Evolutionary conservation across 1,140 invertebrate species (phyloP).

Genomic region (Caenorhabditis remanei): DNA sequence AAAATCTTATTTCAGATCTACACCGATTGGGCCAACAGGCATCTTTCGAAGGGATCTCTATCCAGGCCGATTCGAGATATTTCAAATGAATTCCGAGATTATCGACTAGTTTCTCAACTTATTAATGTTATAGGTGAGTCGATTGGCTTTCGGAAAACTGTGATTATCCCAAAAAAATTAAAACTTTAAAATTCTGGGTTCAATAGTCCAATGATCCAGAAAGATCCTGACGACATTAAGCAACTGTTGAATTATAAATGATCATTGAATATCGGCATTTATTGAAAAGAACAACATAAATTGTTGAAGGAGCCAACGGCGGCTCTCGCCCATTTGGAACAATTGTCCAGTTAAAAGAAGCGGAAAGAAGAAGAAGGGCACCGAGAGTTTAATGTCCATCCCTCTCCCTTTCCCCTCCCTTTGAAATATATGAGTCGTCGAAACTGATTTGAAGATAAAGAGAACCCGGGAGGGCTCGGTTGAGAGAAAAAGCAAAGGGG

Average conservation of each 20-base stretch:
- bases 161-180: background rate
- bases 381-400: conserved; percentile 45
- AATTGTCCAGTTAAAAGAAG: conserved; percentile 39
- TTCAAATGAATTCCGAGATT: conserved; percentile 38
- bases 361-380: conserved; percentile 11
- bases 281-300: conserved; percentile 41
- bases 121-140: conserved; percentile 44
- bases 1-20: conserved; percentile 15
- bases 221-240: background rate
- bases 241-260: conserved; percentile 44
- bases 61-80: conserved; percentile 33
- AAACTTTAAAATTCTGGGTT: no score
- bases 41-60: conserved; percentile 24
- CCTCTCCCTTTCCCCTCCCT: no score
- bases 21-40: conserved; percentile 46
- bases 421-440: conserved; percentile 53
- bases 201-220: no score
- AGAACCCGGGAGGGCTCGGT: conserved; percentile 38
- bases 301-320: background rate
- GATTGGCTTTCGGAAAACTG: background rate
- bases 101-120: conserved; percentile 42
- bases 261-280: conserved; percentile 1
- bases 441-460: conserved; percentile 49
- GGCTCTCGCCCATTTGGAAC: background rate
- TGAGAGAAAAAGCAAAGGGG: background rate